phyloP scores from a whole-genome alignment of 1,140 invertebrate species.

The Solen grandis region DNA sequence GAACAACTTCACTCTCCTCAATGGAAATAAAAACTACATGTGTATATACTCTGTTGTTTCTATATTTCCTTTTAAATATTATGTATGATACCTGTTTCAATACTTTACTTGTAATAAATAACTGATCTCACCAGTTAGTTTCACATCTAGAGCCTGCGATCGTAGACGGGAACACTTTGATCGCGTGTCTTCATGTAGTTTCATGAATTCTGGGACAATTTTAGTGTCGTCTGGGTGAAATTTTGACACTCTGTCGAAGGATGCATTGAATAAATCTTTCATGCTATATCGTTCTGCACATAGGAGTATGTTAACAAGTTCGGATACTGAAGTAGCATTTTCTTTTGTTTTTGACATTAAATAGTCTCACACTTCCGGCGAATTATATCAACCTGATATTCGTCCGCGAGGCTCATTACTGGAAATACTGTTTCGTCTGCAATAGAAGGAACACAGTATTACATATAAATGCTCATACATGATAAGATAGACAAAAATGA shows the following conservation, averaged over 20 bases:
- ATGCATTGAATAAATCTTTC: conserved; percentile 32
- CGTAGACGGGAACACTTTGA: conserved; percentile 12
- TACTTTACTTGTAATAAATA: too few relatives aligned
- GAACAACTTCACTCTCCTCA: too few relatives aligned
- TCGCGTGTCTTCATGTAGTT: conserved; percentile 37
- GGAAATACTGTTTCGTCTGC: conserved; percentile 47
- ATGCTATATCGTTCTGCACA: conserved; percentile 45
- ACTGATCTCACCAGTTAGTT: conserved; percentile 47
- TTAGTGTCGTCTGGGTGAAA: conserved; percentile 28
- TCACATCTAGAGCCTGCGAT: conserved; percentile 37
- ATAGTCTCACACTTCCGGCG: conserved; percentile 43
- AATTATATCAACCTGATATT: conserved; percentile 55
- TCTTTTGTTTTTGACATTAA: conserved; percentile 43
- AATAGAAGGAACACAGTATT: neutral
- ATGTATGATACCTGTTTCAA: too few relatives aligned
- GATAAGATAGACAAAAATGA: too few relatives aligned
- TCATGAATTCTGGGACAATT: conserved; percentile 27
- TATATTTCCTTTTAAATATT: too few relatives aligned
- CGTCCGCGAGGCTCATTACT: conserved; percentile 49
- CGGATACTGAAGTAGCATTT: conserved; percentile 17
- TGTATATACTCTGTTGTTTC: too few relatives aligned
- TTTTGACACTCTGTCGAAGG: conserved; percentile 47
- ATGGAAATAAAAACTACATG: too few relatives aligned
- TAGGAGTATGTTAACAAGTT: conserved; percentile 46
- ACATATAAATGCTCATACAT: neutral